Evolutionary conservation across 2,888 invertebrate genomes (phyloP).

Genomic region (Biston betularia): DNA sequence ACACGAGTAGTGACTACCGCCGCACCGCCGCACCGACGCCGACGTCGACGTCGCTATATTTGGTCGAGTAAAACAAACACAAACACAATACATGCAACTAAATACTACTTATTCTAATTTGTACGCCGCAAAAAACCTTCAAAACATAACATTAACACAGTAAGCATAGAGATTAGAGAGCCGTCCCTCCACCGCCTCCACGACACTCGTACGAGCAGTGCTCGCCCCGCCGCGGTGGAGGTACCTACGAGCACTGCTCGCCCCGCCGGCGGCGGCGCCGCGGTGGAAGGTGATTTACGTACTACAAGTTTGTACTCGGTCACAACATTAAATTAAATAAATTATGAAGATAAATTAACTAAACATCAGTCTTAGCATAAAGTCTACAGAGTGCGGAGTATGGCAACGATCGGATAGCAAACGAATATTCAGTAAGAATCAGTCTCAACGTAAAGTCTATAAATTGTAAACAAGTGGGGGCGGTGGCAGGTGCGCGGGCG

Average conservation of each 20-base stretch:
- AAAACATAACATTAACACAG: constrained; percentile 6
- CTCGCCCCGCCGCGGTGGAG: too few species aligned
- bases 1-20: too few species aligned
- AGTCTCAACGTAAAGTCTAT: constrained; percentile 60
- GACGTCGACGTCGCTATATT: constrained; percentile 13
- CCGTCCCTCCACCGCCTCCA: too few species aligned
- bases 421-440: constrained; percentile 61
- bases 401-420: not conserved
- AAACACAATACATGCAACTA: not conserved
- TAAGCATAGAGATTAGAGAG: constrained; percentile 13
- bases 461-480: not conserved
- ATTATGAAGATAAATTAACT: constrained; percentile 43
- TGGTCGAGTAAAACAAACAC: constrained; percentile 9
- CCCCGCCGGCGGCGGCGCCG: too few species aligned
- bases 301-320: constrained; percentile 66
- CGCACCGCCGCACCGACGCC: too few species aligned
- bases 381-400: constrained; percentile 1
- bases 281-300: not conserved
- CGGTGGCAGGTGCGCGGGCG: not conserved
- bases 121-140: not conserved
- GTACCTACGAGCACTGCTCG: too few species aligned
- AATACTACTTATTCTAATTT: not conserved
- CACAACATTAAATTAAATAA: constrained; percentile 54
- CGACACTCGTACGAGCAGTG: too few species aligned
- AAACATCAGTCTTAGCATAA: constrained; percentile 69